Evolutionary conservation across 2,888 invertebrate genomes (phyloP).

Genomic region (Hydropsyche betteni): DNA sequence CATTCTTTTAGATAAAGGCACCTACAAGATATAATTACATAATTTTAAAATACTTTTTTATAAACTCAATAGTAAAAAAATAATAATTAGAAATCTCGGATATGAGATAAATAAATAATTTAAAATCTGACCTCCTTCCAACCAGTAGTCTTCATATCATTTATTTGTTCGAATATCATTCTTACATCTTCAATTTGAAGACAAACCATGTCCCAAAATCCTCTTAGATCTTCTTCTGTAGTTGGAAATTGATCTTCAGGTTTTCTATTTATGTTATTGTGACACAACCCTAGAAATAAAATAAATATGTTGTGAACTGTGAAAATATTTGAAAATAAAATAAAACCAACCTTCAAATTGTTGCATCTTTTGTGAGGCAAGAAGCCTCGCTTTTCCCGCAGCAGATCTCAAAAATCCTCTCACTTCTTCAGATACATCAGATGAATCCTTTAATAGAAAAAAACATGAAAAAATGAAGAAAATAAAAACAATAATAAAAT

Average conservation of each 20-base stretch:
- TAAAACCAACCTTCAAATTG: conserved; percentile 83
- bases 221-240: conserved; percentile 88
- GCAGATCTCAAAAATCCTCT: conserved; percentile 86
- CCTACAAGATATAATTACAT: neutral
- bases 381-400: conserved; percentile 88
- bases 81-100: no score
- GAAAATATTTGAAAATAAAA: neutral
- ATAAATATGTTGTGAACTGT: neutral
- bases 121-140: conserved; percentile 72
- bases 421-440: conserved; percentile 78
- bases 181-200: conserved; percentile 90
- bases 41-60: neutral
- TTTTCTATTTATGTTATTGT: conserved; percentile 72
- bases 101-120: no score
- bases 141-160: conserved; percentile 68
- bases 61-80: neutral
- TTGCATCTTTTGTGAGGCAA: conserved; percentile 92
- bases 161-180: conserved; percentile 77
- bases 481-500: conserved; percentile 53
- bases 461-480: conserved; percentile 37
- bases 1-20: conserved; percentile 5
- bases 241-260: conserved; percentile 87
- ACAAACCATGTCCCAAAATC: conserved; percentile 98
- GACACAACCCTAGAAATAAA: conserved; percentile 68
- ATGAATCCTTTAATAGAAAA: conserved; percentile 55